Evolutionary conservation across 2,113 vertebrate species (phyloP), one percentile per base, ranked within the genome.

Genomic region (Alethe castanea): DNA sequence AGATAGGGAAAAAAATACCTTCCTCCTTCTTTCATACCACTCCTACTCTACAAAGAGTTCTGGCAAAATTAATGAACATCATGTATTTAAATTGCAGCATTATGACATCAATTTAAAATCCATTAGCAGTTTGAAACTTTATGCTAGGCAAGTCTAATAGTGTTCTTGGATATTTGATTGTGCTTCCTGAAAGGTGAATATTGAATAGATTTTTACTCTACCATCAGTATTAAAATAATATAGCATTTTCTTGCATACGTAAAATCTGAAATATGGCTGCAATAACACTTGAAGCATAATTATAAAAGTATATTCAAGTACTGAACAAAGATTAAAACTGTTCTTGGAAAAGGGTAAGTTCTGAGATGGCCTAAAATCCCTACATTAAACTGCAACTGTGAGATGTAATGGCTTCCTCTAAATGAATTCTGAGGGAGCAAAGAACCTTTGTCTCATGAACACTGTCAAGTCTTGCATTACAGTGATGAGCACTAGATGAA

Each of bases 41-140:
- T 94, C 40, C 88, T 93, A 62, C 89, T 86, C 56, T 56, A 42
- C 73, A 50, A 89, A 94, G 86, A 81, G 36, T 91, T 95, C 86
- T 86, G 61, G 83, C 70, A 96, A 95, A 95, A 92, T 95, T 97
- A 97, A 95, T 91, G 95, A 96, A 94, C 91, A 94, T 88, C 89
- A 35, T 95, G 95, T 96, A 92, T 97, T 95, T 95, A 96, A 97
- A 97, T 91, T 96, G 95, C 92, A 87, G 94, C 91, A 95, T 96
- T 94, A 97, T 89, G 89, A 91, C 73, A 97, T 95, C 96, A 95
- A 96, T 97, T 97, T 97, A 96, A 96, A 95, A 96, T 53, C 95
- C 96, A 96, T 97, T 96, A 96, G 78, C 89, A 87, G 91, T 92
- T 91, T 95, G 86, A 97, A 94, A 94, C 95, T 96, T 94, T 95